These are phyloP conservation scores for Salvator merianae DNA, from an alignment of 2,113 vertebrate genomes.

Conservation along the genomic window DNA sequence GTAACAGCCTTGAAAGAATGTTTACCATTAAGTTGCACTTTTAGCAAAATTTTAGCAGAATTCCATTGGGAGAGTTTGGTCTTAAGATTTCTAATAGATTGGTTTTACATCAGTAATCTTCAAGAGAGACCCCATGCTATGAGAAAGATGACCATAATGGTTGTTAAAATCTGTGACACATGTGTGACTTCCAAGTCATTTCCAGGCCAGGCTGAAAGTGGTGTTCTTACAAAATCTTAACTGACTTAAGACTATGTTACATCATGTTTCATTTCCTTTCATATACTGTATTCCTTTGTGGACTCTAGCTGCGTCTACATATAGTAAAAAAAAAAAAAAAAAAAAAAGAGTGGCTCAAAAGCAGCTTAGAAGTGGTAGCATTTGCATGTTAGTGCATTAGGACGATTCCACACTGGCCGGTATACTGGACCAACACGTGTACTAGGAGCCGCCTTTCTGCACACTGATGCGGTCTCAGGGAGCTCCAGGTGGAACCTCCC, in stretches of 20 bases:
- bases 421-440: too few relatives aligned
- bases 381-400: too few relatives aligned
- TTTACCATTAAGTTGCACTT: rapidly evolving
- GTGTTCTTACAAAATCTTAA: background rate
- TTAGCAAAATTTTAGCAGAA: background rate
- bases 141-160: constrained; percentile 32
- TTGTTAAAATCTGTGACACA: background rate
- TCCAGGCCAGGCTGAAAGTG: background rate
- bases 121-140: constrained; percentile 7
- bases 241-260: background rate
- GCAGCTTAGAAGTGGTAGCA: too few relatives aligned
- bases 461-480: too few relatives aligned
- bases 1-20: background rate
- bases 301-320: too few relatives aligned
- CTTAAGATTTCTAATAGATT: constrained; percentile 32
- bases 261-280: background rate
- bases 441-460: too few relatives aligned
- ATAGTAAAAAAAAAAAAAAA: too few relatives aligned
- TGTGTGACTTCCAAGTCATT: background rate
- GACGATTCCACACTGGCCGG: too few relatives aligned
- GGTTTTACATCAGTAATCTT: background rate
- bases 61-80: constrained; percentile 27
- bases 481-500: too few relatives aligned
- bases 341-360: too few relatives aligned
- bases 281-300: too few relatives aligned